These are phyloP conservation scores for Brenthis hecate DNA, from an alignment of 2,888 invertebrate species.

Conservation along the genomic window DNA sequence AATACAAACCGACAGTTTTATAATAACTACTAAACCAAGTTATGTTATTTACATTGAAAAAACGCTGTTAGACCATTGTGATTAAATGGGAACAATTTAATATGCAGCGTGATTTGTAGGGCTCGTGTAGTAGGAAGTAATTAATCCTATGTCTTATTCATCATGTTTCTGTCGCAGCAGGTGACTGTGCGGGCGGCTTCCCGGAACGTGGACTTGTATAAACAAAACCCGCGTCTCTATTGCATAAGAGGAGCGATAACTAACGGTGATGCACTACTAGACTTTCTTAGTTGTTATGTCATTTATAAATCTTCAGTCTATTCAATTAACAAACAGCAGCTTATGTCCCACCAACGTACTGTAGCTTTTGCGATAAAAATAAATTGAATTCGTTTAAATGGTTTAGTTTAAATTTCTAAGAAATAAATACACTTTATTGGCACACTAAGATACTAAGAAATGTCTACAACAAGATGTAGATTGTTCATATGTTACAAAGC, in stretches of 20 bases:
- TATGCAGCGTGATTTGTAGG: constrained; percentile 64
- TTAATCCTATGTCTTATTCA: constrained; percentile 76
- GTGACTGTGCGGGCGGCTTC: constrained; percentile 63
- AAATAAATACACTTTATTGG: constrained; percentile 10
- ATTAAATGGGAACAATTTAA: constrained; percentile 66
- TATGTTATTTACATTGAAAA: constrained; percentile 44
- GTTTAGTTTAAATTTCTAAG: not conserved
- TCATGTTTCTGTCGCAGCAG: constrained; percentile 73
- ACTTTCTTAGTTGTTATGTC: no score
- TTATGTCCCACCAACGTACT: not conserved
- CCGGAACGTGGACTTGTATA: constrained; percentile 46
- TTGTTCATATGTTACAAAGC: constrained; percentile 7
- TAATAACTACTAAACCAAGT: constrained; percentile 45
- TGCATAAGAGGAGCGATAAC: constrained; percentile 32
- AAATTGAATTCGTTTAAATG: not conserved
- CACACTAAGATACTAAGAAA: constrained; percentile 21
- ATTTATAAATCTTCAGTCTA: no score
- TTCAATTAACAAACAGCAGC: no score
- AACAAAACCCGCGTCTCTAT: constrained; percentile 31
- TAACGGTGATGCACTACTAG: not conserved
- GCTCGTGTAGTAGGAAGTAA: constrained; percentile 71
- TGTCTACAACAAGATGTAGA: constrained; percentile 1
- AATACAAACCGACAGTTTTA: constrained; percentile 62
- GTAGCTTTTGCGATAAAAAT: not conserved
- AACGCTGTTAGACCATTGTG: constrained; percentile 55